Conservation (phyloP, 2,888 invertebrate genomes). For the Eumerus sabulonum region DNA sequence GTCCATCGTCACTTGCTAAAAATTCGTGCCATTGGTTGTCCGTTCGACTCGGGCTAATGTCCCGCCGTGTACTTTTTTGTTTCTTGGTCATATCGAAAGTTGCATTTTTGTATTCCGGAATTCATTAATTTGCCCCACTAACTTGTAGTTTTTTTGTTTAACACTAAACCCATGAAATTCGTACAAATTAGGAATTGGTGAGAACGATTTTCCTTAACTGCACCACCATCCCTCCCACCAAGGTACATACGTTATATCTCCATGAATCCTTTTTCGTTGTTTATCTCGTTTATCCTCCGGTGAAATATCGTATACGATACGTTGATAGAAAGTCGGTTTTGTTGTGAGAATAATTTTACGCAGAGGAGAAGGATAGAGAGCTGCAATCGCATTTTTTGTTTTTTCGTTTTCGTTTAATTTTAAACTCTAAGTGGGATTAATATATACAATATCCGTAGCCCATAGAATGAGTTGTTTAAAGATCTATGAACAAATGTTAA, state of each 20-base stretch:
- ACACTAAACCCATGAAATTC: too few species aligned
- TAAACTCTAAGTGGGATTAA: not conserved
- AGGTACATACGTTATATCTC: slow-evolving; percentile 17
- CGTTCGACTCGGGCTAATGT: too few species aligned
- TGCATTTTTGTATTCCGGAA: too few species aligned
- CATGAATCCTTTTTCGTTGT: slow-evolving; percentile 36
- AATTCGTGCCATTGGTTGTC: slow-evolving; percentile 19
- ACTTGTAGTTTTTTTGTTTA: slow-evolving; percentile 2
- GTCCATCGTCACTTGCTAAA: slow-evolving; percentile 8
- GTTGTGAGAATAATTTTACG: slow-evolving; percentile 61
- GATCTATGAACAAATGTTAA: slow-evolving; percentile 42
- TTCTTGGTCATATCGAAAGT: too few species aligned
- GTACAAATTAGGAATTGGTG: slow-evolving; percentile 70
- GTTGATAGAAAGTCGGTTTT: slow-evolving; percentile 21
- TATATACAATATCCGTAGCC: not conserved
- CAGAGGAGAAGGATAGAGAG: slow-evolving; percentile 78
- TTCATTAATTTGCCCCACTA: slow-evolving; percentile 9
- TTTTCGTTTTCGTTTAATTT: too few species aligned
- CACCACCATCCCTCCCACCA: slow-evolving; percentile 38
- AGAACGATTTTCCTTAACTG: slow-evolving; percentile 67
- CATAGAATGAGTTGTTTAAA: slow-evolving; percentile 38
- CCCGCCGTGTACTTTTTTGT: too few species aligned
- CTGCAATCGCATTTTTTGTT: slow-evolving; percentile 66
- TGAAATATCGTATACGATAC: too few species aligned
- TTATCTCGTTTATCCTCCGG: too few species aligned